These are phyloP conservation scores for Papilio polyxenes DNA, from an alignment of 1,140 invertebrate genomes.

Conservation along the genomic window DNA sequence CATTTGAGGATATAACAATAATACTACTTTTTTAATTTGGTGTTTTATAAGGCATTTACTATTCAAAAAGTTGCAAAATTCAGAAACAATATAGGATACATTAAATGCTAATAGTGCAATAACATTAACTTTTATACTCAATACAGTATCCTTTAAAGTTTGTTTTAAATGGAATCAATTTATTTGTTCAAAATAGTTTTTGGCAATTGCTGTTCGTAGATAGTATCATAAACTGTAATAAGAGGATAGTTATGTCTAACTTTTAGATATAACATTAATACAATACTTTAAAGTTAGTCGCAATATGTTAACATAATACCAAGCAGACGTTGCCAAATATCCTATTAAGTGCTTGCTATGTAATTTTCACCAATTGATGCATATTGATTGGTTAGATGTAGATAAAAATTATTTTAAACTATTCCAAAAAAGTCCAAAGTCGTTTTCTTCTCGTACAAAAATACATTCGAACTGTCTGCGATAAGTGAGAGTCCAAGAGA, in stretches of 20 bases:
- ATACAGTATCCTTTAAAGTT: not conserved
- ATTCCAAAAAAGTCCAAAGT: not conserved
- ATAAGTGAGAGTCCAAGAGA: no score
- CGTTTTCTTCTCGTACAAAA: no score
- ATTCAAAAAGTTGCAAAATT: no score
- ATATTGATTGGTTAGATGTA: not conserved
- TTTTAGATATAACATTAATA: constrained; percentile 6
- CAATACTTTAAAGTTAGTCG: not conserved
- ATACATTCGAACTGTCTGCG: no score
- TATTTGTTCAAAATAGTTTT: not conserved
- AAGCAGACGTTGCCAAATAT: not conserved
- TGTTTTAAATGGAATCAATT: not conserved
- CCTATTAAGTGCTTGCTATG: not conserved
- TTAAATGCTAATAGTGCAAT: not conserved
- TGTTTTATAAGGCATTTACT: no score
- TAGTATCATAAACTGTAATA: constrained; percentile 1
- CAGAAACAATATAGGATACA: not conserved
- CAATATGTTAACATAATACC: not conserved
- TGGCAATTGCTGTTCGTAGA: not conserved
- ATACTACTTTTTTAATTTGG: no score
- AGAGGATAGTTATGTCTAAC: not conserved
- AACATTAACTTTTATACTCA: not conserved
- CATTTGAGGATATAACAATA: no score
- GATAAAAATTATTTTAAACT: not conserved
- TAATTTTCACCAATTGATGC: not conserved